Percentiles rank a stretch among this genome's conserved stretches.
phyloP scores from a whole-genome alignment of 2,113 vertebrate species.

The Hyperoodon ampullatus region DNA sequence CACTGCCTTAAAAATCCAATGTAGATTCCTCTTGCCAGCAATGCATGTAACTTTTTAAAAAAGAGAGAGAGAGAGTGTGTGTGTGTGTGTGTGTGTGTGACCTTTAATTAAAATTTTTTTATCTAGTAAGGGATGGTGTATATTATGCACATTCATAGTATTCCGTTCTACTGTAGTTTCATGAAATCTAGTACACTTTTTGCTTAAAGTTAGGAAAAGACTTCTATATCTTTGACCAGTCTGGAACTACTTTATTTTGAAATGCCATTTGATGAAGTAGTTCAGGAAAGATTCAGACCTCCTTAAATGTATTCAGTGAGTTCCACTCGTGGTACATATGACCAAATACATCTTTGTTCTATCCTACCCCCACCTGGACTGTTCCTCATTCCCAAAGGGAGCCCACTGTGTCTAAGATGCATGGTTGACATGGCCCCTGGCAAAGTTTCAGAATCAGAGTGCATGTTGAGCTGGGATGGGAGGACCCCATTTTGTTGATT shows the following conservation, averaged over 20 bases:
- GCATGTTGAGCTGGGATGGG: not conserved
- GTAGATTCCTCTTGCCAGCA: not conserved
- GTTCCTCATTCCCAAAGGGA: not conserved
- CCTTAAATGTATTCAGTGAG: not conserved
- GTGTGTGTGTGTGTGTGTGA: not conserved
- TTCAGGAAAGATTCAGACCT: not conserved
- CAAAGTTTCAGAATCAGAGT: not conserved
- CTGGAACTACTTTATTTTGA: too few relatives aligned
- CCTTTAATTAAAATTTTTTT: not conserved
- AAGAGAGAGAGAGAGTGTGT: not conserved
- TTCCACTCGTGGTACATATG: not conserved
- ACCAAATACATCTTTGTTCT: not conserved
- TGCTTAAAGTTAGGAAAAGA: too few relatives aligned
- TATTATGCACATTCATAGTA: not conserved
- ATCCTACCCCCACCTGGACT: not conserved
- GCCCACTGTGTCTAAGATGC: not conserved
- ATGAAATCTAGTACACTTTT: too few relatives aligned
- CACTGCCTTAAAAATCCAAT: not conserved
- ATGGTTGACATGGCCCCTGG: not conserved
- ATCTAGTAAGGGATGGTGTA: not conserved
- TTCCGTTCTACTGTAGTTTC: too few relatives aligned
- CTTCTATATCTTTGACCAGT: too few relatives aligned
- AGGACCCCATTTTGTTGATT: not conserved
- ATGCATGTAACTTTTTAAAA: not conserved
- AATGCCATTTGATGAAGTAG: too few relatives aligned